phyloP scores from a whole-genome alignment of 2,113 vertebrate species.

The Carassius gibelio region DNA sequence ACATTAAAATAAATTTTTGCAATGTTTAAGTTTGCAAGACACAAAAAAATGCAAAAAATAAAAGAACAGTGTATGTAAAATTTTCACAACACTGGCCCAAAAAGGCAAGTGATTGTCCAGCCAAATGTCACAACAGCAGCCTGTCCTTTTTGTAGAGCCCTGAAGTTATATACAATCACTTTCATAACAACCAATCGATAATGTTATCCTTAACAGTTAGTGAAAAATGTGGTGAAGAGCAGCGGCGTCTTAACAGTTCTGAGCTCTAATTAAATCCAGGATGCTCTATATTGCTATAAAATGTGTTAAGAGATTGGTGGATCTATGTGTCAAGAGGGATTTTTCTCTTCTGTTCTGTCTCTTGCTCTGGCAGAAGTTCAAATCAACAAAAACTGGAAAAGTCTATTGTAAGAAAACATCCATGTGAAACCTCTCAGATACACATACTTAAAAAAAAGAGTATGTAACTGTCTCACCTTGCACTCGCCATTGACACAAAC shows the following conservation, averaged over 20 bases:
- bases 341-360: not conserved
- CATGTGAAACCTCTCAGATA: not conserved
- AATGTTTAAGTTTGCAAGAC: too few species aligned
- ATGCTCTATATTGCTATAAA: conserved; percentile 36
- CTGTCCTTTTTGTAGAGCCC: too few species aligned
- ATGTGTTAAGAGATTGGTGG: conserved; percentile 53
- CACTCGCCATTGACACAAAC: conserved; percentile 97
- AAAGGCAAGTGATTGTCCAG: not conserved
- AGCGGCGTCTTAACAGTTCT: not conserved
- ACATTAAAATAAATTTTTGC: too few species aligned
- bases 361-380: not conserved
- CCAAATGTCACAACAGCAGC: not conserved
- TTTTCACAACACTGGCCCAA: too few species aligned
- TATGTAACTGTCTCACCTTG: conserved; percentile 79
- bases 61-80: too few species aligned
- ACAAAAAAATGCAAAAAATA: too few species aligned
- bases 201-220: not conserved
- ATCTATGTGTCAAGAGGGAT: not conserved
- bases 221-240: not conserved
- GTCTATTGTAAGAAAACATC: too few species aligned
- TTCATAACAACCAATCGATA: not conserved
- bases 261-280: conserved; percentile 15
- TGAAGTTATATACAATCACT: not conserved
- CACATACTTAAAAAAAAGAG: not conserved
- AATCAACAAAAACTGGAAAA: too few species aligned